A percentile compares a stretch with the other conserved stretches of the same genome.
phyloP scores from a whole-genome alignment of 2,797 vertebrate species.

The Fringilla coelebs region DNA sequence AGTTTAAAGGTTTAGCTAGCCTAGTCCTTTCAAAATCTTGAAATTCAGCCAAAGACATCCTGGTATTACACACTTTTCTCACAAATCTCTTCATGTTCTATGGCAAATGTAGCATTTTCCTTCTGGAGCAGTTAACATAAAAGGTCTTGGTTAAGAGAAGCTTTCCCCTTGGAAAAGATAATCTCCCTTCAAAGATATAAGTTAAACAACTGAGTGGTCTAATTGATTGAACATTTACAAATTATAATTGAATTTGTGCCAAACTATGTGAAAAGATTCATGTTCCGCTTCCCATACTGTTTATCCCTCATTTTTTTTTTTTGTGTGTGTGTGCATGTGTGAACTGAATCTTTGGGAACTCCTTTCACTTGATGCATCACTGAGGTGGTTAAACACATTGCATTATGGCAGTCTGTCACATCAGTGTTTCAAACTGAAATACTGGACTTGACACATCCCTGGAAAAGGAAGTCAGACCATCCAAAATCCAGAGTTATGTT shows the following conservation, averaged over 20 bases:
- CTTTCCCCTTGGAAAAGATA: conserved; percentile 28
- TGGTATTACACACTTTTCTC: not conserved
- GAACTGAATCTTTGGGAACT: conserved; percentile 58
- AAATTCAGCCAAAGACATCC: not conserved
- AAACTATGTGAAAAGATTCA: conserved; percentile 59
- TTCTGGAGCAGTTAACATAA: conserved; percentile 7
- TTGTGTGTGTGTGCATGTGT: conserved; percentile 11
- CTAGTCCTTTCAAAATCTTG: not conserved
- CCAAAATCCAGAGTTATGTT: conserved; percentile 18
- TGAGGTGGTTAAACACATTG: conserved; percentile 50
- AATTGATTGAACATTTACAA: conserved; percentile 66
- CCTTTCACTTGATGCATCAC: conserved; percentile 41
- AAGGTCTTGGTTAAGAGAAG: not conserved
- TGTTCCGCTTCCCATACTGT: conserved; percentile 45
- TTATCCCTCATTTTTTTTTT: not conserved
- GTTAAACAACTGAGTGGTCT: conserved; percentile 30
- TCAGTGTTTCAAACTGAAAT: conserved; percentile 57
- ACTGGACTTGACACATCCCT: conserved; percentile 46
- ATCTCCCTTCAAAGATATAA: conserved; percentile 53
- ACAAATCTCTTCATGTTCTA: not conserved
- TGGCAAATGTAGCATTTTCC: not conserved
- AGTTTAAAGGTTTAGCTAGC: not conserved
- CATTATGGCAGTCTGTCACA: conserved; percentile 64
- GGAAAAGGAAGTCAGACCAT: conserved; percentile 16
- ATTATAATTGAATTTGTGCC: conserved; percentile 63